phyloP scores from a whole-genome alignment of 2,797 vertebrate species.

The Dicrostonyx torquatus region DNA sequence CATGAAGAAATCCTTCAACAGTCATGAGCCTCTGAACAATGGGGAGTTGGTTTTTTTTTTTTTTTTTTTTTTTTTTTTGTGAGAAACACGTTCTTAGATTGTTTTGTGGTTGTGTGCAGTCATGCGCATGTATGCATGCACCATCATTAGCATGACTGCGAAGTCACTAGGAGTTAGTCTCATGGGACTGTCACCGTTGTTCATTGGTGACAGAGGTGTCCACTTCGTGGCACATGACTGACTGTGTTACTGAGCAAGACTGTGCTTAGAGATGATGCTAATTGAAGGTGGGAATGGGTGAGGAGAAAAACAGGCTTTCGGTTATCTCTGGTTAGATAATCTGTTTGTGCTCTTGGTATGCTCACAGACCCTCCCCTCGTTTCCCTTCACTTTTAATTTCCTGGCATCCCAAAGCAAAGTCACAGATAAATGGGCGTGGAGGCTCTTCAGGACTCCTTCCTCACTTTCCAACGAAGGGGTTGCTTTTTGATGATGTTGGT shows the following conservation, averaged over 20 bases:
- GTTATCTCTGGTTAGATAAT: background rate
- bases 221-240: background rate
- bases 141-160: background rate
- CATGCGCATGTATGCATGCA: no score
- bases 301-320: background rate
- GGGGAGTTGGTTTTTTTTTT: no score
- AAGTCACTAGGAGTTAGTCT: background rate
- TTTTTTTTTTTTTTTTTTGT: no score
- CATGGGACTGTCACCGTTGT: background rate
- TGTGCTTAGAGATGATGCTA: background rate
- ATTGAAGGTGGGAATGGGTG: background rate
- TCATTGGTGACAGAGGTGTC: background rate
- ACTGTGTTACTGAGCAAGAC: background rate
- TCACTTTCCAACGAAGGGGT: no score
- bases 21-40: background rate
- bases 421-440: background rate
- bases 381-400: background rate
- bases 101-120: background rate
- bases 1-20: background rate
- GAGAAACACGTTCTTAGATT: background rate
- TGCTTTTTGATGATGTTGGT: background rate
- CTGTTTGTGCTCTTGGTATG: background rate
- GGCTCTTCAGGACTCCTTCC: background rate
- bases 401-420: background rate
- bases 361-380: accelerated